Evolutionary conservation across 2,113 vertebrate genomes (phyloP).

Genomic region (Pseudolaguvia tuberculata): DNA sequence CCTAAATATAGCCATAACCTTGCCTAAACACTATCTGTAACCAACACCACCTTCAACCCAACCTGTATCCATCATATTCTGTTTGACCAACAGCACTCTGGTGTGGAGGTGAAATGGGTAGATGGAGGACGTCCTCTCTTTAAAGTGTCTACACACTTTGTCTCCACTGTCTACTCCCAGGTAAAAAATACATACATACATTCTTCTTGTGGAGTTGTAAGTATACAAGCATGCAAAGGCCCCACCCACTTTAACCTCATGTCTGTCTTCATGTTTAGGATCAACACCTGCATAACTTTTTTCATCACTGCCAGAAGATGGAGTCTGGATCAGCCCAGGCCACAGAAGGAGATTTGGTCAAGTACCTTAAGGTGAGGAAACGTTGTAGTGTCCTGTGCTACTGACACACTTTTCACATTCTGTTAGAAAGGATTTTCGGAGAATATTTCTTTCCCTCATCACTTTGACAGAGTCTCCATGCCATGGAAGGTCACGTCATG

Average conservation of each 20-base stretch:
- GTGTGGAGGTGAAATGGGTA: conserved; percentile 93
- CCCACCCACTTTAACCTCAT: neutral
- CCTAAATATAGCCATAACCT: too few relatives aligned
- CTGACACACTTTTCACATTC: neutral
- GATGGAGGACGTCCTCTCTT: conserved; percentile 89
- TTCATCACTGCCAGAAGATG: conserved; percentile 89
- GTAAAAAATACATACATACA: conserved; percentile 55
- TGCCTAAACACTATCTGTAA: too few relatives aligned
- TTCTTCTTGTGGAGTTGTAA: too few relatives aligned
- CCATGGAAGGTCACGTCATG: conserved; percentile 94
- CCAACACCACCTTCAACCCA: too few relatives aligned
- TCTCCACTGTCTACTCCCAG: conserved; percentile 95
- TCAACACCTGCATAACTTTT: conserved; percentile 96
- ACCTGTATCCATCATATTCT: neutral
- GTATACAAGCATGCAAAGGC: neutral
- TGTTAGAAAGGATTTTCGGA: neutral
- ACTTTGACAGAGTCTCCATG: conserved; percentile 81
- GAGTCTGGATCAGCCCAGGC: conserved; percentile 75
- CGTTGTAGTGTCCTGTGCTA: neutral
- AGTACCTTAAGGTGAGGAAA: conserved; percentile 87
- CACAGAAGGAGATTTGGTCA: conserved; percentile 84
- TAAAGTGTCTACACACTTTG: conserved; percentile 89
- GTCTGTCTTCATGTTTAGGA: conserved; percentile 69
- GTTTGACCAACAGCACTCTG: conserved; percentile 74
- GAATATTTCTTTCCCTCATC: neutral